phyloP scores from a whole-genome alignment of 2,888 invertebrate genomes.

The Leptinotarsa haldemani region DNA sequence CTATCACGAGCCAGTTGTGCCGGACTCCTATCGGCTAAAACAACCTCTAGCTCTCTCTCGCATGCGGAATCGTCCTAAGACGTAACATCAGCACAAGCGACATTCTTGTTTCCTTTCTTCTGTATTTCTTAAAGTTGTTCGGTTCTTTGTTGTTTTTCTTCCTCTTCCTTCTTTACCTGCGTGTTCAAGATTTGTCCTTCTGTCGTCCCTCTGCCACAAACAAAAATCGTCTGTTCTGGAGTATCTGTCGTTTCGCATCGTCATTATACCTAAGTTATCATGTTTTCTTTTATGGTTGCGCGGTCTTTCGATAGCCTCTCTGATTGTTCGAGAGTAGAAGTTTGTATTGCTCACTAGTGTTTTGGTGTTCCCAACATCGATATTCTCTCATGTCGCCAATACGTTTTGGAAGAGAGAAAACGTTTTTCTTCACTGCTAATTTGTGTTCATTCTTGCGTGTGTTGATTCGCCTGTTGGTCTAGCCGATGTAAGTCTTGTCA shows the following conservation, averaged over 20 bases:
- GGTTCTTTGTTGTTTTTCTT: constrained; percentile 20
- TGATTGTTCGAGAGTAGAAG: too few species aligned
- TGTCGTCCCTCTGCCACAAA: constrained; percentile 28
- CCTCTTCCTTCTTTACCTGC: constrained; percentile 29
- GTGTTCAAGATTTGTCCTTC: constrained; percentile 13
- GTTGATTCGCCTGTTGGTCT: too few species aligned
- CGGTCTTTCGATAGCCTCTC: too few species aligned
- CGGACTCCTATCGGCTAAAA: constrained; percentile 30
- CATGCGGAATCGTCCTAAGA: neutral
- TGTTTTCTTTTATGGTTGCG: too few species aligned
- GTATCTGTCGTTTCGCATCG: constrained; percentile 30
- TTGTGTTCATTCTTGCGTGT: too few species aligned
- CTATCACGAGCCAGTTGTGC: constrained; percentile 18
- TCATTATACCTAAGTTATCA: too few species aligned
- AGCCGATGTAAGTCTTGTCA: too few species aligned
- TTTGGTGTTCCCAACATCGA: too few species aligned
- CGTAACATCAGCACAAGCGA: constrained; percentile 13
- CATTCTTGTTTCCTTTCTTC: neutral
- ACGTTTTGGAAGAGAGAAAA: too few species aligned
- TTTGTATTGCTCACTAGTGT: too few species aligned
- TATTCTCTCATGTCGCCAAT: too few species aligned
- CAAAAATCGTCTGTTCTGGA: constrained; percentile 31
- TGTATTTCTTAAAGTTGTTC: neutral
- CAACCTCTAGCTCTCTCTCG: constrained; percentile 20
- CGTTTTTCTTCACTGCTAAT: too few species aligned